Evolutionary conservation across 1,140 invertebrate species (phyloP).

Genomic region (Tetragnatha versicolor): DNA sequence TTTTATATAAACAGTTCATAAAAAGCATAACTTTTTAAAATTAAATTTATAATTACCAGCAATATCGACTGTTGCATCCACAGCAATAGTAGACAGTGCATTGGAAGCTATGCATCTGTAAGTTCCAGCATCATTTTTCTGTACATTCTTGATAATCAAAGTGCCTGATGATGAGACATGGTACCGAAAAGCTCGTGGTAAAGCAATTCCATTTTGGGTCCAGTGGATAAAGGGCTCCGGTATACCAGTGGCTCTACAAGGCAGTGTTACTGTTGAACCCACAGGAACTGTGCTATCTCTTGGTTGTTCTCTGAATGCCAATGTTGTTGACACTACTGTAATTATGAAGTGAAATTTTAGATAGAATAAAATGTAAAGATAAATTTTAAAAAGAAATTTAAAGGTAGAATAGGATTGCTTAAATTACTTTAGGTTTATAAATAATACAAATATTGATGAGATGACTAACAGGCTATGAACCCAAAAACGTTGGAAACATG

Average conservation of each 20-base stretch:
- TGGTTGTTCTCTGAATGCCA: constrained; percentile 61
- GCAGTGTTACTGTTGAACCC: constrained; percentile 68
- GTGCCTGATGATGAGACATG: constrained; percentile 68
- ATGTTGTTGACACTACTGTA: constrained; percentile 56
- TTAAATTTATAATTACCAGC: constrained; percentile 71
- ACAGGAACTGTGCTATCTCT: constrained; percentile 62
- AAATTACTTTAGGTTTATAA: too few species aligned
- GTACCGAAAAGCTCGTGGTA: constrained; percentile 66
- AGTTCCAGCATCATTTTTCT: constrained; percentile 71
- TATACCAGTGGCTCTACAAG: constrained; percentile 73
- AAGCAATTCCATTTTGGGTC: constrained; percentile 72
- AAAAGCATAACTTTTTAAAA: neutral
- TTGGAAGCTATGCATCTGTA: constrained; percentile 79
- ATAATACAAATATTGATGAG: too few species aligned
- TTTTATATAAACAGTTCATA: too few species aligned
- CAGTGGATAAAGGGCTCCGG: constrained; percentile 75
- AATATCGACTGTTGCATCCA: constrained; percentile 73
- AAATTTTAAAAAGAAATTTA: too few species aligned
- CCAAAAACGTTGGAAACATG: too few species aligned
- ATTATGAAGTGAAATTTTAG: too few species aligned
- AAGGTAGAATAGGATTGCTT: too few species aligned
- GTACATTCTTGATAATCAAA: constrained; percentile 71
- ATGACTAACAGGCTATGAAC: too few species aligned
- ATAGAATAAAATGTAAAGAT: too few species aligned
- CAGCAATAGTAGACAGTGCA: constrained; percentile 71